These are phyloP conservation scores for Bolborhynchus lineola DNA, from an alignment of 2,113 vertebrate genomes.

Conservation along the genomic window DNA sequence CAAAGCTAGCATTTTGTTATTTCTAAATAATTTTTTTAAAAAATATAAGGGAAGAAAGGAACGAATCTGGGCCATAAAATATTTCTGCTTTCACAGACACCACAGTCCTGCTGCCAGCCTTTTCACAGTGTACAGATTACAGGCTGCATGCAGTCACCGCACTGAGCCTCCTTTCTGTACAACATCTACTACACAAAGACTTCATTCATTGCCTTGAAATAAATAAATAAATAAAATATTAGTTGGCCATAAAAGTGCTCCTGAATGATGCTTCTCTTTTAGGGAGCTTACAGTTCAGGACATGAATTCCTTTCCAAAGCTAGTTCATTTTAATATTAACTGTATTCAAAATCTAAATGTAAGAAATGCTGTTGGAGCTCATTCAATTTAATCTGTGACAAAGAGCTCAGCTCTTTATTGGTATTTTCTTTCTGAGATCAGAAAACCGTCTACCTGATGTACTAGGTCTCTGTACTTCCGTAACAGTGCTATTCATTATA, in stretches of 20 bases:
- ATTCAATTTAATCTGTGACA: not conserved
- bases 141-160: not conserved
- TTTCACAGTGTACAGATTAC: not conserved
- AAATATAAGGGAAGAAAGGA: not conserved
- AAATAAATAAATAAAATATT: not conserved
- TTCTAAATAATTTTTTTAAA: not conserved
- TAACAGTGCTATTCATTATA: constrained; percentile 49
- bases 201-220: not conserved
- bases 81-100: not conserved
- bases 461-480: not conserved
- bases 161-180: not conserved
- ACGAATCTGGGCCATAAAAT: not conserved
- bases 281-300: not conserved
- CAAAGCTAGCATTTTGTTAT: not conserved
- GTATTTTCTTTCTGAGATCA: constrained; percentile 8
- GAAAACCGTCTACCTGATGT: not conserved
- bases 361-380: not conserved
- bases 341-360: constrained; percentile 5
- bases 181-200: not conserved
- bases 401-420: constrained; percentile 5
- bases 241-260: not conserved
- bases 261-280: not conserved
- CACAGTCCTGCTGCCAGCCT: not conserved
- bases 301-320: not conserved
- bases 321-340: not conserved